These are phyloP conservation scores for Aurelia aurita complex sp. Pacific DNA, from an alignment of 30 jellyfish, hydroid and myxozoan genomes.

Conservation along the genomic window DNA sequence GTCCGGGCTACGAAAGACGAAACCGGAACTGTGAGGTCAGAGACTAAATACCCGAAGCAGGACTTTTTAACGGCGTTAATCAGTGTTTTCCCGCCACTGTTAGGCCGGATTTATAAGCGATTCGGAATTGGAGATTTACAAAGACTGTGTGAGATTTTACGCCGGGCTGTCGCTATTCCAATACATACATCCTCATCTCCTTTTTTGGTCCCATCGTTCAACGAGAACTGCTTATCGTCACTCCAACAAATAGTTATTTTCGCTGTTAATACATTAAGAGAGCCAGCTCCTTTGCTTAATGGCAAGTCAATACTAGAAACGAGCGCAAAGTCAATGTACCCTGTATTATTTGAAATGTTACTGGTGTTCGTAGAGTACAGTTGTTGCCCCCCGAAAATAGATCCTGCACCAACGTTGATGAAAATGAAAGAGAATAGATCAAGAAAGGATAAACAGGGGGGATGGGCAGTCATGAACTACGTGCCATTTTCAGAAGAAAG, in stretches of 20 bases:
- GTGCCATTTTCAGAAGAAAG: conserved; percentile 93
- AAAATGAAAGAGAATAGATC: conserved; percentile 10
- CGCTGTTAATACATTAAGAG: conserved; percentile 61
- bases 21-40: conserved; percentile 58
- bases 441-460: conserved; percentile 64
- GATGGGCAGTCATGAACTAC: conserved; percentile 86
- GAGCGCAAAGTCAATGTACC: conserved; percentile 85
- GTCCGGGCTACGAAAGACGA: conserved; percentile 69
- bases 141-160: conserved; percentile 79
- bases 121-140: conserved; percentile 95
- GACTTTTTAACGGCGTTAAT: conserved; percentile 84
- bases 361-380: conserved; percentile 83
- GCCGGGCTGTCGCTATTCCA: conserved; percentile 86
- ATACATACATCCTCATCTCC: conserved; percentile 91
- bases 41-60: conserved; percentile 83
- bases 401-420: conserved; percentile 42
- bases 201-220: conserved; percentile 83
- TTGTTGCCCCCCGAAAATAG: conserved; percentile 96
- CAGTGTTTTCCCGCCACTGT: conserved; percentile 86
- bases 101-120: conserved; percentile 84
- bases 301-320: conserved; percentile 55
- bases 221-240: conserved; percentile 87
- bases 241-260: conserved; percentile 77
- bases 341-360: conserved; percentile 66
- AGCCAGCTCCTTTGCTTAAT: conserved; percentile 60